Percentiles rank a stretch among this genome's conserved stretches.
These are phyloP conservation scores for Cylloceria caligata DNA, from an alignment of 2,888 invertebrate genomes.

Conservation along the genomic window DNA sequence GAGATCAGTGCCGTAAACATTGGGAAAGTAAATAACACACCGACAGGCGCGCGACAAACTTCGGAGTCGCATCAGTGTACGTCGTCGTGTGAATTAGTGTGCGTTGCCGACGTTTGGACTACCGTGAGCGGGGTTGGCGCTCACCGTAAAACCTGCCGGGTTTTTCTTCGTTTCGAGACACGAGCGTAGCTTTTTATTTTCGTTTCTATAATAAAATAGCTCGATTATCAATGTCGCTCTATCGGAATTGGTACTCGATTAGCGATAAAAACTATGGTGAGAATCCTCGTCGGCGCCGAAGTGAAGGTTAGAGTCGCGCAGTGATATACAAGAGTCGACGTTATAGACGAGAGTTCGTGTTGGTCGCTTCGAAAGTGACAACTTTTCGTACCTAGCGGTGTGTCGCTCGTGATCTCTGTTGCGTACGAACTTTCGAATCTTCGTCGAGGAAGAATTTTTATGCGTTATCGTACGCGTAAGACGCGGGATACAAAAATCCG, in stretches of 20 bases:
- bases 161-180: constrained; percentile 31
- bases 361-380: constrained; percentile 69
- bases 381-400: constrained; percentile 60
- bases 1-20: constrained; percentile 78
- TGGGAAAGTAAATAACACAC: constrained; percentile 74
- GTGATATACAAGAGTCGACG: constrained; percentile 22
- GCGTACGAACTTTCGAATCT: constrained; percentile 71
- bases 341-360: constrained; percentile 53
- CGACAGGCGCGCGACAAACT: background rate
- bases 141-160: constrained; percentile 67
- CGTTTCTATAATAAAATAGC: background rate
- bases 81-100: constrained; percentile 28
- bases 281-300: constrained; percentile 43
- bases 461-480: constrained; percentile 28
- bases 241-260: background rate
- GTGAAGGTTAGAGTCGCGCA: constrained; percentile 75
- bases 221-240: background rate
- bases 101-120: constrained; percentile 64
- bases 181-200: background rate
- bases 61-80: constrained; percentile 39
- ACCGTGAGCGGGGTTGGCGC: constrained; percentile 68
- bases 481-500: background rate
- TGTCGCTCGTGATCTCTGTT: constrained; percentile 11
- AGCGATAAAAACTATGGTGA: background rate
- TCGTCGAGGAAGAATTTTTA: background rate